phyloP scores from a whole-genome alignment of 2,797 vertebrate genomes.

The Balearica regulorum region DNA sequence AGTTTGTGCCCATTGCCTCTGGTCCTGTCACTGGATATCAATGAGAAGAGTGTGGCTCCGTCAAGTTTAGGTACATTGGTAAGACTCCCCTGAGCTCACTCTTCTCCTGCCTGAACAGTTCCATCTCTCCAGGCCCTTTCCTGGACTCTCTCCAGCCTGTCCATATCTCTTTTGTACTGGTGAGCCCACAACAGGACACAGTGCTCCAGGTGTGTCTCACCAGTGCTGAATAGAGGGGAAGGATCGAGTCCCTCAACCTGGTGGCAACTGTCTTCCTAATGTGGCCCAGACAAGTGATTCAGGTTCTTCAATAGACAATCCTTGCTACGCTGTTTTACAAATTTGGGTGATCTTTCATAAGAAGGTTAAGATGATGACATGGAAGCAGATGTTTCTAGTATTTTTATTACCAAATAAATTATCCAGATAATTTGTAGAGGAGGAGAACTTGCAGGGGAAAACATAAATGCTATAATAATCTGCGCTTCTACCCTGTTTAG shows the following conservation, averaged over 20 bases:
- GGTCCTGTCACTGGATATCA: background rate
- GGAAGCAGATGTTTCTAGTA: background rate
- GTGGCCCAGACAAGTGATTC: background rate
- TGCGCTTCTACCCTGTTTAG: background rate
- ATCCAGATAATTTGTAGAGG: background rate
- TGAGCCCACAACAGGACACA: background rate
- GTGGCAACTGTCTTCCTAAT: background rate
- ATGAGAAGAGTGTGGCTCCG: background rate
- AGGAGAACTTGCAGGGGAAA: background rate
- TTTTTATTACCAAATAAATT: background rate
- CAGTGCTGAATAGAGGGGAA: background rate
- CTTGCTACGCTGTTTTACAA: background rate
- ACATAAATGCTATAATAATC: background rate
- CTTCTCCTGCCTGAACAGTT: background rate
- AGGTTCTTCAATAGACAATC: background rate
- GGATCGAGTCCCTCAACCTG: rapidly evolving
- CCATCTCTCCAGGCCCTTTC: background rate
- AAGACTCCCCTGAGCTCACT: background rate
- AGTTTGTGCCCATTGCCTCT: background rate
- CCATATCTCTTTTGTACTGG: background rate
- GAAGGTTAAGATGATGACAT: background rate
- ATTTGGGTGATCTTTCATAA: background rate
- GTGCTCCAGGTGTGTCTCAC: background rate
- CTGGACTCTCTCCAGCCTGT: background rate
- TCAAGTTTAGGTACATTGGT: background rate